Conservation (phyloP, 2,113 vertebrate species). For the Solenodon paradoxus region DNA sequence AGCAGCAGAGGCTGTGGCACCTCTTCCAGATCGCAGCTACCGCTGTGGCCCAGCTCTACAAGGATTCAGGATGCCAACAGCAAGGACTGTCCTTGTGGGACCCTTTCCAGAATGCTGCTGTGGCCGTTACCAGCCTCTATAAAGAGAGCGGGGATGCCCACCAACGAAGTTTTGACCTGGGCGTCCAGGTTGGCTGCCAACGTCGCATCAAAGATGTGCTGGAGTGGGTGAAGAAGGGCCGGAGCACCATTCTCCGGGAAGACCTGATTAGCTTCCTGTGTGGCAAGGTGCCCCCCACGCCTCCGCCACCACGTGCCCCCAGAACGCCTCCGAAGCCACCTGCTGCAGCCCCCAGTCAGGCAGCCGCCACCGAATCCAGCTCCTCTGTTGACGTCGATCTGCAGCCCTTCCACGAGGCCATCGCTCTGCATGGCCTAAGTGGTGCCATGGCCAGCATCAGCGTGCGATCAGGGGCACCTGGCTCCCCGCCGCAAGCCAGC, state of each 20-base stretch:
- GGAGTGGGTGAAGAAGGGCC: conserved; percentile 64
- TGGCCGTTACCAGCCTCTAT: conserved; percentile 96
- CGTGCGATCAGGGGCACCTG: conserved; percentile 90
- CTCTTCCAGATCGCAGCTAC: conserved; percentile 88
- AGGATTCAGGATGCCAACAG: conserved; percentile 92
- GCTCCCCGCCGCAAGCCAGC: conserved; percentile 82
- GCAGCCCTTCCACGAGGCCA: conserved; percentile 70
- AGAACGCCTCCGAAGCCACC: neutral
- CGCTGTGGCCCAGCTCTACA: conserved; percentile 96
- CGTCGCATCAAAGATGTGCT: conserved; percentile 64
- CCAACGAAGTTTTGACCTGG: conserved; percentile 69
- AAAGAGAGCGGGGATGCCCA: conserved; percentile 83
- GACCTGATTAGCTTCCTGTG: conserved; percentile 73
- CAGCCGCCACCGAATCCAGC: neutral
- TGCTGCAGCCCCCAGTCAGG: neutral
- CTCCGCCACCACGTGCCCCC: neutral
- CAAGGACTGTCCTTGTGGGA: conserved; percentile 94
- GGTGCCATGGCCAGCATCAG: conserved; percentile 96
- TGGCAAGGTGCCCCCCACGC: conserved; percentile 51
- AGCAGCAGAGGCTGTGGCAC: conserved; percentile 95
- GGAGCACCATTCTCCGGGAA: conserved; percentile 62
- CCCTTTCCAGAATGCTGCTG: conserved; percentile 97
- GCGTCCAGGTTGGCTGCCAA: conserved; percentile 62
- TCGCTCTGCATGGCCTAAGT: conserved; percentile 85
- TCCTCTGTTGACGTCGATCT: conserved; percentile 43